phyloP scores from a whole-genome alignment of 2,797 vertebrate species.

The Podarcis lilfordi region DNA sequence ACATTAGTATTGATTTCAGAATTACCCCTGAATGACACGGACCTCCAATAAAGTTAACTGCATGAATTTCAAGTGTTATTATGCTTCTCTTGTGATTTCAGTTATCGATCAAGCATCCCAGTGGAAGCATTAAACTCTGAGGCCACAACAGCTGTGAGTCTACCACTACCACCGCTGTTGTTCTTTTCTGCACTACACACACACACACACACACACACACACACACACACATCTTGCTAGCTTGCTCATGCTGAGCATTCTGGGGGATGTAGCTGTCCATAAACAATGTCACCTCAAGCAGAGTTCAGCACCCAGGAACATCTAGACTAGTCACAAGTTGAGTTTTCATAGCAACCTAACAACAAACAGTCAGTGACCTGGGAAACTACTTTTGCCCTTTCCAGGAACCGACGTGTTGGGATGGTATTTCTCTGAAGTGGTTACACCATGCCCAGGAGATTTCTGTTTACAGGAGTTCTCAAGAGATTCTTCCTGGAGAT shows the following conservation, averaged over 20 bases:
- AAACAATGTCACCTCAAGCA: not conserved
- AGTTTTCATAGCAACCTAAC: conserved; percentile 27
- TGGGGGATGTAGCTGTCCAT: conserved; percentile 9
- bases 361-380: not conserved
- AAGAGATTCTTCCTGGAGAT: conserved; percentile 33
- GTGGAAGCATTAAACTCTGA: conserved; percentile 51
- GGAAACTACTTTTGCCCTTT: not conserved
- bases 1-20: conserved; percentile 61
- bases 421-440: conserved; percentile 32
- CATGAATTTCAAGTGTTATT: conserved; percentile 57
- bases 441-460: conserved; percentile 5
- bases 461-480: conserved; percentile 13
- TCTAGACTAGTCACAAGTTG: not conserved
- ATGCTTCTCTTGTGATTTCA: conserved; percentile 60
- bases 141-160: conserved; percentile 47
- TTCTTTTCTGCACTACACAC: not conserved
- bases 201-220: no score
- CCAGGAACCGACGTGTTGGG: conserved; percentile 10
- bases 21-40: conserved; percentile 69
- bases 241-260: not conserved
- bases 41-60: conserved; percentile 68
- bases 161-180: not conserved
- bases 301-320: not conserved
- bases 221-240: not conserved
- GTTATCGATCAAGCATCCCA: conserved; percentile 62